phyloP scores from a whole-genome alignment of 2,113 vertebrate species.

The Isichthys henryi region DNA sequence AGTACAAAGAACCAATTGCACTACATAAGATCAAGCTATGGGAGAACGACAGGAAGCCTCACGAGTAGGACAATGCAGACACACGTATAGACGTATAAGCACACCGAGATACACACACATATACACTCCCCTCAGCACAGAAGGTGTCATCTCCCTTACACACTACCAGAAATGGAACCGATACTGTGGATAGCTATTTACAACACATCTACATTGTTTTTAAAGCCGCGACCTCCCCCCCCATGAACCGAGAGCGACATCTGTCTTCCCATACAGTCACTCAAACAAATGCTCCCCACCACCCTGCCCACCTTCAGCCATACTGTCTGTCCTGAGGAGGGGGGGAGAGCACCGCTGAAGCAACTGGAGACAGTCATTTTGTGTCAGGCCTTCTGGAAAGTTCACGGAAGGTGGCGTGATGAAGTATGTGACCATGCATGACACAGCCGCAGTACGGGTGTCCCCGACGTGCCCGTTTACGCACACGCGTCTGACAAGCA shows the following conservation, averaged over 20 bases:
- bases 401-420: not conserved
- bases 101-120: not conserved
- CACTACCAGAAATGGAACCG: not conserved
- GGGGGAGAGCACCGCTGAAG: not conserved
- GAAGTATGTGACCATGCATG: not conserved
- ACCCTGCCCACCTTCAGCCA: not conserved
- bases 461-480: not conserved
- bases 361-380: not conserved
- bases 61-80: not conserved
- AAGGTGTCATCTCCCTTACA: not conserved
- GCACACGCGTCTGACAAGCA: not conserved
- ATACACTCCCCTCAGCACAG: not conserved
- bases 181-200: not conserved
- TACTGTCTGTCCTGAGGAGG: not conserved
- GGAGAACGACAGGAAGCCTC: not conserved
- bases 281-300: not conserved
- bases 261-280: not conserved
- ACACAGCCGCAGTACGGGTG: not conserved
- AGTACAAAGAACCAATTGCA: not conserved
- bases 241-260: not conserved
- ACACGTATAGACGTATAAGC: not conserved
- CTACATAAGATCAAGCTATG: not conserved
- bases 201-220: not conserved
- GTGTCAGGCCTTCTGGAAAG: not conserved
- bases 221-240: not conserved